Evolutionary conservation across 2,797 vertebrate genomes (phyloP), one percentile per base, ranked within the genome.

Genomic region (Pangasius mekongensis): DNA sequence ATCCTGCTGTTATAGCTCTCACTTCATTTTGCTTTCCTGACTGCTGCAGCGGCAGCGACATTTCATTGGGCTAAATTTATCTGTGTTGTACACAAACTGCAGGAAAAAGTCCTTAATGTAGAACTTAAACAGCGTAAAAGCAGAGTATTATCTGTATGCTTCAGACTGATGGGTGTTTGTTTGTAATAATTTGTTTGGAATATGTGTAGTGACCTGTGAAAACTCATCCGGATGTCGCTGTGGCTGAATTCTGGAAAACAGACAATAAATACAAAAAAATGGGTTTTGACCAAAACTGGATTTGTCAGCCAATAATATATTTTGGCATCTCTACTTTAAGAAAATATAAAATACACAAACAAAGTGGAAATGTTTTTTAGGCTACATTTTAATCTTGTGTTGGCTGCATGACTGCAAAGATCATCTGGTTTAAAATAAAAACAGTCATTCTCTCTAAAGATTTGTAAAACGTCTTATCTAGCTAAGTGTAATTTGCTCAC

Each of bases 1-100:
- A 85, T 84, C 86, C 89, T 83, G 84, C 90, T 88, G 84, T 86
- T 56, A 73, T 43, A 71, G 86, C 73, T 87, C 87, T 86, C 52
- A 86, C 77, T 64, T 89, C 78, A 77, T 88, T 87, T 67, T 30
- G 22, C 73, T 27, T 88, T 91, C 84, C 85, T 78, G 82, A 78
- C 82, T 62, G 74, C 82, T 30, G 74, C 62, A 43, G 36, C 30
- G 58, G 39, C 60, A 76, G 66, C 36, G 62, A 27, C 54, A 36
- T 88, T 86, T 87, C 66, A 86, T 58, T 30, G 30, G 22, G 30
- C 39, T 87, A 80, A 85, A 90, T 77, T 62, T 71, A 84, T 82
- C 69, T 30, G 27, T 86, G 81, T 43, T 14, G 27, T 66, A 85
- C 83, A 88, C 83, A 83, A 85, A 56, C 84, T 81, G 10, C 83